Evolutionary conservation across 2,888 invertebrate genomes (phyloP).

Genomic region (Phaonia tiefii): DNA sequence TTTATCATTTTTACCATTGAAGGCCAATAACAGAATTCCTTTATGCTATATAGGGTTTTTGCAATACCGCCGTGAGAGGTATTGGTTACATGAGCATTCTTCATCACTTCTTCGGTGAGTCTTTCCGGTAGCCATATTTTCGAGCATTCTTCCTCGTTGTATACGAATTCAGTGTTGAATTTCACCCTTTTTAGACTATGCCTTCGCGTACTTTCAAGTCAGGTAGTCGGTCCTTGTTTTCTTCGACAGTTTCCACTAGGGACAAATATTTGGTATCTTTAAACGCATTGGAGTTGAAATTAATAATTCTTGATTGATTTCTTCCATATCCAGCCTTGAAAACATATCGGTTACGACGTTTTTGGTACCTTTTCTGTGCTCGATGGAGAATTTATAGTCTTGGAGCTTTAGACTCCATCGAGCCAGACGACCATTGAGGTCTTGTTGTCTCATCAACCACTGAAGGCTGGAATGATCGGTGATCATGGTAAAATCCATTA

Average conservation of each 20-base stretch:
- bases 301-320: no score
- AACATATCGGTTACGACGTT: not conserved
- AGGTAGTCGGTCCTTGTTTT: not conserved
- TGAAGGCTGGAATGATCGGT: no score
- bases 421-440: no score
- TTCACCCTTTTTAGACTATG: not conserved
- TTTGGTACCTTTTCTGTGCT: slow-evolving; percentile 25
- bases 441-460: no score
- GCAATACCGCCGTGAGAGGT: slow-evolving; percentile 1
- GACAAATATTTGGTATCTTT: no score
- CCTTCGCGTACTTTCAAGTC: not conserved
- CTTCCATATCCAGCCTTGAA: no score
- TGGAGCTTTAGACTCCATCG: no score
- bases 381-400: slow-evolving; percentile 24
- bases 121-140: not conserved
- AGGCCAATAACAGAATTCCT: not conserved
- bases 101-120: not conserved
- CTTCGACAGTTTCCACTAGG: not conserved
- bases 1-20: not conserved
- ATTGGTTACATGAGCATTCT: not conserved
- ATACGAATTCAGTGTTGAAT: not conserved
- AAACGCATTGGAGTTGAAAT: no score
- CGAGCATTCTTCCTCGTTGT: no score
- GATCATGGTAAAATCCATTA: no score
- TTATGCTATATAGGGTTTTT: not conserved